Conservation (phyloP, 2,113 vertebrate species). For the Phaethornis superciliosus region DNA sequence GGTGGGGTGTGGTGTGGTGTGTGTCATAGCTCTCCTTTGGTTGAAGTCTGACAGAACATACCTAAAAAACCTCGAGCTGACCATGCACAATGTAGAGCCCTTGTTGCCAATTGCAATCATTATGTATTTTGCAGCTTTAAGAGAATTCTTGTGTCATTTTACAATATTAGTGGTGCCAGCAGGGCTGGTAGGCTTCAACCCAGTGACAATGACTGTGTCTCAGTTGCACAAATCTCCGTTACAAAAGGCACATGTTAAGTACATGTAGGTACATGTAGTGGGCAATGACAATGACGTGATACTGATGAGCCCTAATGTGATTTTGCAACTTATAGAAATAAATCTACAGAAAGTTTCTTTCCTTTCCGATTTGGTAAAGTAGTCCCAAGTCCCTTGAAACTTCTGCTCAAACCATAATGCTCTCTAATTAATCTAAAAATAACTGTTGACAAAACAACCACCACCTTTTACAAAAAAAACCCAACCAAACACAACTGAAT, state of each 20-base stretch:
- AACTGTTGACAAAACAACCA: neutral
- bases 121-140: constrained; percentile 12
- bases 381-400: neutral
- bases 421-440: constrained; percentile 11
- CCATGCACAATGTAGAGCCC: neutral
- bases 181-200: constrained; percentile 4
- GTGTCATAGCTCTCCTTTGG: constrained; percentile 1
- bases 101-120: neutral
- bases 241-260: constrained; percentile 11
- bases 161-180: neutral
- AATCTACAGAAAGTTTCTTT: neutral
- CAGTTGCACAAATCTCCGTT: neutral
- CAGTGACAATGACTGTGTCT: fast-evolving
- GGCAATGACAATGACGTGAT: neutral
- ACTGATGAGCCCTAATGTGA: neutral
- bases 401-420: neutral
- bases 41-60: neutral
- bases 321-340: neutral
- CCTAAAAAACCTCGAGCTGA: neutral
- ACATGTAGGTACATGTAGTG: neutral
- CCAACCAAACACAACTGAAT: neutral
- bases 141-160: constrained; percentile 45
- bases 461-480: neutral
- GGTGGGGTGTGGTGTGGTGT: too few relatives aligned
- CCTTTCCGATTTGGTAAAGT: neutral